A percentile compares a stretch with the other conserved stretches of the same genome.
phyloP scores from a whole-genome alignment of 1,140 invertebrate species.

The Pemphigus obesinymphae region DNA sequence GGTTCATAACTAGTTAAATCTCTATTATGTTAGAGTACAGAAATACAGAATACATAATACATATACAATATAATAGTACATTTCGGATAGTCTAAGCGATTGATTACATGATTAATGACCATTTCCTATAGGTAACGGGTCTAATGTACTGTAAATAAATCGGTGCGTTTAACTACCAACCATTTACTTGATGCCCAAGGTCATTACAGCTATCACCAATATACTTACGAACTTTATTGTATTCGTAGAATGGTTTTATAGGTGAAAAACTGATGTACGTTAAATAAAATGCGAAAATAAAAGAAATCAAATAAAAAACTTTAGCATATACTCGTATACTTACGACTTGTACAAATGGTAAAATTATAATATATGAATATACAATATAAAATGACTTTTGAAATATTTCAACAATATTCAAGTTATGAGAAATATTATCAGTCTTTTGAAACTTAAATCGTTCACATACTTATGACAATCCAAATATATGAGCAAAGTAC shows the following conservation, averaged over 20 bases:
- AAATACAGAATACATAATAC: too few relatives aligned
- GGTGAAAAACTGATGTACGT: too few relatives aligned
- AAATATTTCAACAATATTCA: neutral
- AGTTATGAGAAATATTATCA: neutral
- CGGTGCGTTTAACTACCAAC: neutral
- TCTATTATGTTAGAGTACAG: neutral
- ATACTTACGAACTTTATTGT: neutral
- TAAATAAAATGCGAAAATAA: neutral
- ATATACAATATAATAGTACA: neutral
- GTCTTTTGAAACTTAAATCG: neutral
- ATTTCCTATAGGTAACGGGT: neutral
- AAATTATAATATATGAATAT: neutral
- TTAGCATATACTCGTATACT: neutral
- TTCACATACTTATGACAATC: neutral
- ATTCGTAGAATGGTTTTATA: neutral
- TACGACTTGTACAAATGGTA: neutral
- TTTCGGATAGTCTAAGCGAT: neutral
- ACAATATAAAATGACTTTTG: neutral
- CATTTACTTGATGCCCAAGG: neutral
- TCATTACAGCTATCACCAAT: neutral
- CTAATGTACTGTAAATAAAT: conserved; percentile 18
- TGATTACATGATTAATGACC: conserved; percentile 18
- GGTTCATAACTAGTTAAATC: neutral
- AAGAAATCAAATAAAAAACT: neutral
- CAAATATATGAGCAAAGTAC: neutral